phyloP scores from a whole-genome alignment of 2,113 vertebrate species.

The Mus spicilegus region DNA sequence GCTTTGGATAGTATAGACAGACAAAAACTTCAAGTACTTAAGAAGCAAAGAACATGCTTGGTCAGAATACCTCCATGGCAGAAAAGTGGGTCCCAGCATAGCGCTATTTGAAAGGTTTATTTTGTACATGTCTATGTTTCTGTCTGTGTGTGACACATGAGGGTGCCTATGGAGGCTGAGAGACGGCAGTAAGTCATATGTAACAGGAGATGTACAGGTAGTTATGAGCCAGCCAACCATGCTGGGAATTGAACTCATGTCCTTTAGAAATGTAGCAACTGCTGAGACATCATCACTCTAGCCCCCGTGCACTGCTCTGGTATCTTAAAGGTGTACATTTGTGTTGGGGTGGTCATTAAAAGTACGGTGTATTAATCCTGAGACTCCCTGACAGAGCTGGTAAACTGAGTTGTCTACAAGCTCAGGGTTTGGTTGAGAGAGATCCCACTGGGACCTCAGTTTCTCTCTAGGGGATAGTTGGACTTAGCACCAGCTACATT shows the following conservation, averaged over 20 bases:
- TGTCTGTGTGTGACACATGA: neutral
- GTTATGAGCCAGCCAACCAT: too few relatives aligned
- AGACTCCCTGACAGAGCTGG: neutral
- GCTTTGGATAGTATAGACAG: neutral
- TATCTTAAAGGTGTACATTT: neutral
- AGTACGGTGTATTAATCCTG: neutral
- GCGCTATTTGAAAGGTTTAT: neutral
- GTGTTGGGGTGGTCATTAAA: neutral
- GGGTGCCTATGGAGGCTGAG: too few relatives aligned
- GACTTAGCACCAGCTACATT: neutral
- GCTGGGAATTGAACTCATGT: neutral
- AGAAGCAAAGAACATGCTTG: neutral
- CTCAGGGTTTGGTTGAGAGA: fast-evolving
- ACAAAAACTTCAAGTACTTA: neutral
- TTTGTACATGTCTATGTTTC: neutral
- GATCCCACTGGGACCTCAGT: neutral
- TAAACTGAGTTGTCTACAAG: neutral
- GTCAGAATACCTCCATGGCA: neutral
- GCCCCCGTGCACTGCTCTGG: neutral
- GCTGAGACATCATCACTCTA: neutral
- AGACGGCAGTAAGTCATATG: neutral
- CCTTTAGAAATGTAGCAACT: neutral
- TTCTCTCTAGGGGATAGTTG: neutral
- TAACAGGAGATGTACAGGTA: neutral
- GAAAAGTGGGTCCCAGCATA: neutral